Conservation (phyloP, 1,140 invertebrate species). For the Diorhabda sublineata region DNA sequence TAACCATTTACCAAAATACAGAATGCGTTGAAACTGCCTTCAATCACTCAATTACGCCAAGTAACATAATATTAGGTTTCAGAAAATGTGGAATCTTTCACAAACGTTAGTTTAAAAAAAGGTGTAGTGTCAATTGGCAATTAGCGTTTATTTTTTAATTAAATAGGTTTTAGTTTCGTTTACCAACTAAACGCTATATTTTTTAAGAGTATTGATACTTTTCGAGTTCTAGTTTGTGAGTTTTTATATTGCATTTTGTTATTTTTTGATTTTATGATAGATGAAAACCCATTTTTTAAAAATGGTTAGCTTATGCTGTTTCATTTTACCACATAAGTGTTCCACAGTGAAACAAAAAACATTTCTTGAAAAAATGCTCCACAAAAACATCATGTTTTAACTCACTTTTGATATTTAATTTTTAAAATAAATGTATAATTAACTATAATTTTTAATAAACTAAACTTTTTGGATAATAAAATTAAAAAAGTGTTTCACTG, state of each 20-base stretch:
- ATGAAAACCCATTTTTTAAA: neutral
- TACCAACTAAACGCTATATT: neutral
- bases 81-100: conserved; percentile 5
- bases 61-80: conserved; percentile 6
- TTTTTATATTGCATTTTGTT: neutral
- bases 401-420: neutral
- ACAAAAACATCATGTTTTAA: too few species aligned
- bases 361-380: neutral
- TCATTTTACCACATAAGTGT: conserved; percentile 5
- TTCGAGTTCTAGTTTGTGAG: neutral
- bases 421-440: neutral
- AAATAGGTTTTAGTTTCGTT: neutral
- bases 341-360: conserved; percentile 14
- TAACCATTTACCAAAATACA: neutral
- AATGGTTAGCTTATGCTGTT: conserved; percentile 4
- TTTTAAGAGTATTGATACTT: too few species aligned
- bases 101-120: neutral
- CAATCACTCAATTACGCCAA: conserved; percentile 7
- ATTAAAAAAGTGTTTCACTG: neutral
- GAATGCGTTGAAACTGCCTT: conserved; percentile 7
- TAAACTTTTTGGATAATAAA: neutral
- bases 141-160: neutral
- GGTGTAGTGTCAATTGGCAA: neutral
- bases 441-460: too few species aligned
- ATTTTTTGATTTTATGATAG: neutral